These are phyloP conservation scores for Athetis lepigone DNA, from an alignment of 2,888 invertebrate genomes.

Conservation along the genomic window DNA sequence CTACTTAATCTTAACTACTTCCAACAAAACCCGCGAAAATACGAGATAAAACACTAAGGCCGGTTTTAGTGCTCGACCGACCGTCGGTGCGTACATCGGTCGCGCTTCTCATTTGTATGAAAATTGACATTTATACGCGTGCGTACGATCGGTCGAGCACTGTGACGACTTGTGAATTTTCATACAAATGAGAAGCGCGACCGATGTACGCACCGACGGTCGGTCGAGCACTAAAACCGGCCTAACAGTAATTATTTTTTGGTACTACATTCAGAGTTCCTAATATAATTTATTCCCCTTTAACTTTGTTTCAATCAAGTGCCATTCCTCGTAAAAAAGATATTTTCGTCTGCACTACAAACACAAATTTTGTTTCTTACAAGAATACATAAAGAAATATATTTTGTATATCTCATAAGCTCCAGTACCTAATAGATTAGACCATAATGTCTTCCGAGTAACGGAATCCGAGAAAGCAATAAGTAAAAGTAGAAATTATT, in stretches of 20 bases:
- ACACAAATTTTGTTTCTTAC: constrained; percentile 29
- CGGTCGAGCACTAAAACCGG: too few relatives aligned
- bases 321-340: constrained; percentile 35
- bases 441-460: constrained; percentile 82
- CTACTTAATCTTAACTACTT: too few relatives aligned
- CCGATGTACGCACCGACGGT: too few relatives aligned
- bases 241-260: not conserved
- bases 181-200: too few relatives aligned
- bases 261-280: constrained; percentile 18
- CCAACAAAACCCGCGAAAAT: too few relatives aligned
- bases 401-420: constrained; percentile 36
- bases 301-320: constrained; percentile 12
- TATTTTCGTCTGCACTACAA: constrained; percentile 5
- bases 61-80: too few relatives aligned
- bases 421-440: constrained; percentile 61
- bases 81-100: too few relatives aligned
- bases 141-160: too few relatives aligned
- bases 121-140: too few relatives aligned
- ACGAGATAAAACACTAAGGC: too few relatives aligned
- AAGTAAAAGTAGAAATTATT: constrained; percentile 72
- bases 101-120: too few relatives aligned
- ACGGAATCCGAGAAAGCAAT: constrained; percentile 83
- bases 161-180: too few relatives aligned
- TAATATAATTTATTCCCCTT: constrained; percentile 23
- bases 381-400: constrained; percentile 11